These are phyloP conservation scores for Acrocephalus kingi DNA, from an alignment of 2,113 vertebrate species.

Conservation along the genomic window DNA sequence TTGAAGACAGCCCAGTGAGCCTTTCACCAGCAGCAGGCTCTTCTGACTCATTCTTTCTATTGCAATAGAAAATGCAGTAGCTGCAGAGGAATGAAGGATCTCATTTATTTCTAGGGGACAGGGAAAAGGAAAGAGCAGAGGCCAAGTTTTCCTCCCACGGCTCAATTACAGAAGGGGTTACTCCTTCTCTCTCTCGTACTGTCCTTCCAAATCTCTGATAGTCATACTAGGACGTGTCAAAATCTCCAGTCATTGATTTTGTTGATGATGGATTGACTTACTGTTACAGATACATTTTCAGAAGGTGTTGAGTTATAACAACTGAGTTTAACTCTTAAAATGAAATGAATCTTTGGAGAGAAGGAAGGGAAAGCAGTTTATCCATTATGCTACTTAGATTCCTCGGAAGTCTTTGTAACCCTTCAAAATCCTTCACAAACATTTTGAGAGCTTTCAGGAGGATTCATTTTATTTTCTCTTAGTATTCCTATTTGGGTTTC, in stretches of 20 bases:
- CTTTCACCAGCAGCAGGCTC: slow-evolving; percentile 29
- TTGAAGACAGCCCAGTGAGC: not conserved
- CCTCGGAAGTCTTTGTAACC: not conserved
- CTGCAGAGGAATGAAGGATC: slow-evolving; percentile 44
- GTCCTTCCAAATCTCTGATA: not conserved
- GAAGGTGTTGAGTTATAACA: not conserved
- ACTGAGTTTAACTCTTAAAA: not conserved
- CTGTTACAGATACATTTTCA: not conserved
- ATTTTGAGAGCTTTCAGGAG: not conserved
- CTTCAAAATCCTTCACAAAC: not conserved
- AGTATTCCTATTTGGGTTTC: not conserved
- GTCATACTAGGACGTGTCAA: not conserved
- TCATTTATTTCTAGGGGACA: not conserved
- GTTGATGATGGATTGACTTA: not conserved
- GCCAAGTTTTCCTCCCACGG: not conserved
- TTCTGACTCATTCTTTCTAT: slow-evolving; percentile 27
- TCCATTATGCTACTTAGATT: not conserved
- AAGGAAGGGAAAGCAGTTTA: not conserved
- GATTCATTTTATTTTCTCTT: not conserved
- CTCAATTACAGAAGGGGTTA: not conserved
- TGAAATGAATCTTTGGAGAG: not conserved
- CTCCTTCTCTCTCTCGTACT: not conserved
- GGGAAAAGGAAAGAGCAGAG: not conserved
- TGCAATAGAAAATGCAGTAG: not conserved
- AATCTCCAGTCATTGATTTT: not conserved